Evolutionary conservation across 2,797 vertebrate genomes (phyloP).

Genomic region (Fistularia commersonii): DNA sequence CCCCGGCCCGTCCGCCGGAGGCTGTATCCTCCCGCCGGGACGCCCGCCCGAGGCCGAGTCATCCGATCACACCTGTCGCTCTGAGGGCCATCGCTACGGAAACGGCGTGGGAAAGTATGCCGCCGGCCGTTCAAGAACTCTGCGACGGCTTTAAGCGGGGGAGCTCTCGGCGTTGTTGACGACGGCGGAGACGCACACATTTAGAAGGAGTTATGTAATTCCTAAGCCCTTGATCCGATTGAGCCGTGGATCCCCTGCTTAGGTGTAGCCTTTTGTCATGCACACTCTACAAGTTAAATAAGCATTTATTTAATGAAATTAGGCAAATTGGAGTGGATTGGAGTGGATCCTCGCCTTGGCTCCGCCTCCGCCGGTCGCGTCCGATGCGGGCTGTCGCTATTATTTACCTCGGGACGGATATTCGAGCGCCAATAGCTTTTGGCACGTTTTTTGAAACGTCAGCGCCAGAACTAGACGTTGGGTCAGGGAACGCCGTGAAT

Average conservation of each 20-base stretch:
- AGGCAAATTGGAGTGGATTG: background rate
- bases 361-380: no score
- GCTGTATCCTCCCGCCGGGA: slow-evolving; percentile 29
- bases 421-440: slow-evolving; percentile 27
- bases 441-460: slow-evolving; percentile 16
- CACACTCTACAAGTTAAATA: slow-evolving; percentile 6
- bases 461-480: no score
- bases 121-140: slow-evolving; percentile 16
- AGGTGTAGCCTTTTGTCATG: slow-evolving; percentile 2
- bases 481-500: slow-evolving; percentile 11
- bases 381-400: background rate
- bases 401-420: background rate
- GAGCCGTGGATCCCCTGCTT: slow-evolving; percentile 7
- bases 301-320: slow-evolving; percentile 5
- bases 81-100: slow-evolving; percentile 44
- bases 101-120: slow-evolving; percentile 28
- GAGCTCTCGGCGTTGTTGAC: slow-evolving; percentile 23
- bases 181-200: slow-evolving; percentile 18
- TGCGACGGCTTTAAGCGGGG: slow-evolving; percentile 31
- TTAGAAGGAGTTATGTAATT: slow-evolving; percentile 37
- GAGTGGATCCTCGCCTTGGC: no score
- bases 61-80: slow-evolving; percentile 56
- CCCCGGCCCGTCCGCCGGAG: slow-evolving; percentile 43
- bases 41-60: slow-evolving; percentile 31
- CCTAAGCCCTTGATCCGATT: slow-evolving; percentile 21